These are phyloP conservation scores for Piscicola geometra DNA, from an alignment of 2,888 invertebrate species.

Conservation along the genomic window DNA sequence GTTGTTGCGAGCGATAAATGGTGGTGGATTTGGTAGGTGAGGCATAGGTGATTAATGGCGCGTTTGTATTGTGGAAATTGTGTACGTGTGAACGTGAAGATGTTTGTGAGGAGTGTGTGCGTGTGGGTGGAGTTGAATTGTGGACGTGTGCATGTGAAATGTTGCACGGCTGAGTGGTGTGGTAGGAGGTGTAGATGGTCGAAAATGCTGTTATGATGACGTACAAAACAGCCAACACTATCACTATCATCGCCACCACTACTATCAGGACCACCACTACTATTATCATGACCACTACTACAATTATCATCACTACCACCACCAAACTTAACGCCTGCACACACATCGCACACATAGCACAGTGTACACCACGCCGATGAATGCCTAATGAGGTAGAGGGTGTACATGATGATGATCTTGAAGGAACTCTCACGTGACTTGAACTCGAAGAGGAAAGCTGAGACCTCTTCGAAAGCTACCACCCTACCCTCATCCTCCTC, in stretches of 20 bases:
- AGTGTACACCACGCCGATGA: neutral
- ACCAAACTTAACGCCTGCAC: neutral
- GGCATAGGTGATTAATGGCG: neutral
- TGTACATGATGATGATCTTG: neutral
- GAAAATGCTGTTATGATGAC: neutral
- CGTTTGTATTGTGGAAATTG: neutral
- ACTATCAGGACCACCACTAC: neutral
- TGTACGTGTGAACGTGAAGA: neutral
- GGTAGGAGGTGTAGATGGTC: neutral
- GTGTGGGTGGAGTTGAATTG: neutral
- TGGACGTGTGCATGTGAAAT: neutral
- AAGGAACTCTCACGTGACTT: neutral
- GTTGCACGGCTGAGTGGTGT: neutral
- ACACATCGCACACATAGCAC: neutral
- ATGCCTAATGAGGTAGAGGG: neutral
- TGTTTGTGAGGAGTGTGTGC: slow-evolving; percentile 9
- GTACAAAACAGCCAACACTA: neutral
- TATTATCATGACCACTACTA: neutral
- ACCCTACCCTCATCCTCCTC: slow-evolving; percentile 23
- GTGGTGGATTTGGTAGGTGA: neutral
- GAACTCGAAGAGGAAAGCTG: slow-evolving; percentile 15
- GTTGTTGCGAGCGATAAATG: neutral
- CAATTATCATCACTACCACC: neutral
- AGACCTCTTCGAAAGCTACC: slow-evolving; percentile 23
- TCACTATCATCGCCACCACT: neutral